Evolutionary conservation across 2,113 vertebrate genomes (phyloP).

Genomic region (Falcunculus frontatus): DNA sequence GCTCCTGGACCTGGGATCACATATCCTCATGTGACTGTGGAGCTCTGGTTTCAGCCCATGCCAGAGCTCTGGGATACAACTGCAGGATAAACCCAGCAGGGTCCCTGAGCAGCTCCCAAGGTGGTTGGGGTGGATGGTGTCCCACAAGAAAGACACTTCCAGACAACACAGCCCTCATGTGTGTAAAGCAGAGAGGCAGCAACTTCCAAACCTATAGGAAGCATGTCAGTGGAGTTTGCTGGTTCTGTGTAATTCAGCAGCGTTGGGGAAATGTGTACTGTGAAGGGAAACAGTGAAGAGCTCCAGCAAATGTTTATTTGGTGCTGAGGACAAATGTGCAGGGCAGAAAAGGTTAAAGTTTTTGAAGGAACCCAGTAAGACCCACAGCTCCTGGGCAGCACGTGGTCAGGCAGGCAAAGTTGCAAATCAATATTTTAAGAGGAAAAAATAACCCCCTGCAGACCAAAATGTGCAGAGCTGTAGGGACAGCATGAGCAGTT

Average conservation of each 20-base stretch:
- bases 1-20: background rate
- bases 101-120: background rate
- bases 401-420: background rate
- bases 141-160: background rate
- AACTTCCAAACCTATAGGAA: background rate
- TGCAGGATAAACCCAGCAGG: background rate
- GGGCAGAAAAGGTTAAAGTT: background rate
- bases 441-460: background rate
- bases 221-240: background rate
- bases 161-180: background rate
- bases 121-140: background rate
- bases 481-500: background rate
- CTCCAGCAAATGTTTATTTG: background rate
- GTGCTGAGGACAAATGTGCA: background rate
- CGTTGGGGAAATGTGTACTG: background rate
- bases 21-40: background rate
- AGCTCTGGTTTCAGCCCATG: background rate
- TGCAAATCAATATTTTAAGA: background rate
- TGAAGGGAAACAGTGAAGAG: background rate
- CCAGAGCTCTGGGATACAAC: background rate
- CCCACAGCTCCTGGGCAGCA: background rate
- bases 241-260: background rate
- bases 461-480: background rate
- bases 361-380: background rate
- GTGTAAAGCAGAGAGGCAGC: background rate